Evolutionary conservation across 2,113 vertebrate genomes (phyloP).

Genomic region (Rutilus rutilus): DNA sequence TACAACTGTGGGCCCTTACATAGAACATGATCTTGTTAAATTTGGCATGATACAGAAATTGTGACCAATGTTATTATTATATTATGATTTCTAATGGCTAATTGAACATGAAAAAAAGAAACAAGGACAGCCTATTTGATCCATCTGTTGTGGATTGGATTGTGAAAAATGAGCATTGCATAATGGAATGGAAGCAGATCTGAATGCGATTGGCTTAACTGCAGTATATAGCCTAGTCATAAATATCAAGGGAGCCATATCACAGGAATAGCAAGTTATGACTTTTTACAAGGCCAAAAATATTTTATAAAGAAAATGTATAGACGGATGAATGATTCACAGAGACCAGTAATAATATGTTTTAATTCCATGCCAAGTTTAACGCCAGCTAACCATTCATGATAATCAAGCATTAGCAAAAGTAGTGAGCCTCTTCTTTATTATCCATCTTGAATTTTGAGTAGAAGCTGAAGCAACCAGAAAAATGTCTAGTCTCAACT

Average conservation of each 20-base stretch:
- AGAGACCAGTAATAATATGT: not conserved
- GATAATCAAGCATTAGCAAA: not conserved
- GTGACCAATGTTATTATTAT: too few relatives aligned
- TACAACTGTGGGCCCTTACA: too few relatives aligned
- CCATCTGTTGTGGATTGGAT: too few relatives aligned
- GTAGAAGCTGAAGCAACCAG: not conserved
- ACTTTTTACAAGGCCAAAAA: not conserved
- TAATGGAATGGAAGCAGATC: not conserved
- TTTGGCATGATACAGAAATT: too few relatives aligned
- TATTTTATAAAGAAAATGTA: not conserved
- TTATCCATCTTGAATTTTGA: not conserved
- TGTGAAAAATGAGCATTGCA: too few relatives aligned
- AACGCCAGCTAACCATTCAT: not conserved
- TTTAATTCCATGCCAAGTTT: not conserved
- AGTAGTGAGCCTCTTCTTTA: not conserved
- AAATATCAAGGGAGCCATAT: not conserved
- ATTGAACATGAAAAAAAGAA: too few relatives aligned
- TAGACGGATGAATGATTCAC: not conserved
- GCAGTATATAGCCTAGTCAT: not conserved
- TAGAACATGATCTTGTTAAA: too few relatives aligned
- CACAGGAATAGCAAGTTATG: not conserved
- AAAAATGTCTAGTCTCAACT: not conserved
- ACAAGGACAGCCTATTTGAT: too few relatives aligned
- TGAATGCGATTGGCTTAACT: too few relatives aligned
- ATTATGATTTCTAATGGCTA: too few relatives aligned